Evolutionary conservation across 2,888 invertebrate genomes (phyloP), one percentile per base, ranked within the genome.

Genomic region (Ophraella communa): DNA sequence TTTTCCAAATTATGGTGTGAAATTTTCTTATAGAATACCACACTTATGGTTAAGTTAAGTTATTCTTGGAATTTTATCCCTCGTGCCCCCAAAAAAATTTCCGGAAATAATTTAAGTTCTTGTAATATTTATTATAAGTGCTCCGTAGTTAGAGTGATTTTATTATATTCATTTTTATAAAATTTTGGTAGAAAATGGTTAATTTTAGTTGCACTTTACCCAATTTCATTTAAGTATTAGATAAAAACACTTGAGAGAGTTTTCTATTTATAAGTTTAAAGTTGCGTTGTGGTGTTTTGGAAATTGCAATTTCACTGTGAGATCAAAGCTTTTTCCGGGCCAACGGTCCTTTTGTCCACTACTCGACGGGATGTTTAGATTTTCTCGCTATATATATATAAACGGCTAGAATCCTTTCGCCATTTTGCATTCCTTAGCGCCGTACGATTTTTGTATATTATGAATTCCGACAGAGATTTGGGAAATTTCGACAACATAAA

Each of bases 281-380:
- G 77, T 76, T 76, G 75, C 72, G 74, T 77, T 79, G 79, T 77
- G 79, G 79, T 77, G 78, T 79, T 78, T 80, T 78, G 78, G 78
- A 80, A 80, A 81, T 81, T 79, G 80, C 80, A 81, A 81, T 80
- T 81, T 80, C 80, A 79, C 78, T 78, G 77, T 78, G 73, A 79
- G 81, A 81, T 81, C 81, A 81, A 80, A 81, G 81, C 79, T 79
- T 77, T 77, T 80, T 80, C 79, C 80, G 74, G 76, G 70, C 77
- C 78, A 77, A 68, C 76, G 78, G 75, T 72, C 74, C 79, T 77
- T 81, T 81, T 81, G 81, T 81, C 79, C 78, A 75, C 69, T 59
- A 67, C 64, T 66, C 73, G 61, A 49, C 64, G 65, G 66, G 60
- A 65, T 63, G 45, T 60, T 54, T 64, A 61, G 60, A 61, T 63